These are phyloP conservation scores for Platichthys flesus DNA, from an alignment of 2,113 vertebrate species.

Conservation along the genomic window DNA sequence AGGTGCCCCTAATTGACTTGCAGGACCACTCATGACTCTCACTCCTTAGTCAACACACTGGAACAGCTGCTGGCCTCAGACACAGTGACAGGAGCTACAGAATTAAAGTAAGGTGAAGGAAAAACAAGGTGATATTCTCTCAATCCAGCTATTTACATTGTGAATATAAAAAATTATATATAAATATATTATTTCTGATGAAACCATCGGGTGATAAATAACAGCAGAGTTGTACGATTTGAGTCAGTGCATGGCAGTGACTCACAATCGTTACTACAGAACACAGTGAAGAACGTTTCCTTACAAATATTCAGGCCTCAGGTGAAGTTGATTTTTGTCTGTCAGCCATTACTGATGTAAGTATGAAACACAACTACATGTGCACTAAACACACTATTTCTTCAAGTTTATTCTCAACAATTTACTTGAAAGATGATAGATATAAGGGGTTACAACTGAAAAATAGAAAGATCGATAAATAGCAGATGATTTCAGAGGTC, in stretches of 20 bases:
- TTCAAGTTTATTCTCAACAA: background rate
- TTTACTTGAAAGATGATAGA: background rate
- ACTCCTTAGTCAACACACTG: constrained; percentile 3
- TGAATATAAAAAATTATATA: too few species aligned
- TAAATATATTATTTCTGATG: background rate
- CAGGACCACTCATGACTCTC: constrained; percentile 9
- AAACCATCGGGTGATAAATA: background rate
- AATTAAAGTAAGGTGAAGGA: background rate
- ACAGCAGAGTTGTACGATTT: background rate
- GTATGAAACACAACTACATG: background rate
- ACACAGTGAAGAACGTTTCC: too few species aligned
- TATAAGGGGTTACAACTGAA: background rate
- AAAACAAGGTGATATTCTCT: background rate
- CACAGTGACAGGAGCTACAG: background rate
- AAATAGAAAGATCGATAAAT: too few species aligned
- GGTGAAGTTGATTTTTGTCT: background rate
- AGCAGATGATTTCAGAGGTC: background rate
- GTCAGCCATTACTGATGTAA: background rate
- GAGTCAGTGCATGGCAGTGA: background rate
- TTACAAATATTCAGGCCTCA: background rate
- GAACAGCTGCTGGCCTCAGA: background rate
- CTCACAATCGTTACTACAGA: background rate
- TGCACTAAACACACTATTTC: too few species aligned
- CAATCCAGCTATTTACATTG: background rate
- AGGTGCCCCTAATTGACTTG: constrained; percentile 35